Conservation (phyloP, 1,140 invertebrate species). For the Cherax destructor region DNA sequence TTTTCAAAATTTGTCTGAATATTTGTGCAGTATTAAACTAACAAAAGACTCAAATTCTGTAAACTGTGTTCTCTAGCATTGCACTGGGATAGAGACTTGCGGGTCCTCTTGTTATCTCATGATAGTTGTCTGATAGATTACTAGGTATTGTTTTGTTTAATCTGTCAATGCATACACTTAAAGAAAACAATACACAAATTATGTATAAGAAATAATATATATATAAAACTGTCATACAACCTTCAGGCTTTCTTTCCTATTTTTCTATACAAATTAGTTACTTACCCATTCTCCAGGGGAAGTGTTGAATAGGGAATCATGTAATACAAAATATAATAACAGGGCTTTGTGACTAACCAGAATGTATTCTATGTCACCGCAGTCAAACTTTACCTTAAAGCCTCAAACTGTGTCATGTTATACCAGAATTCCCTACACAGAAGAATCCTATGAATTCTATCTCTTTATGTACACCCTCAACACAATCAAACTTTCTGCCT, state of each 20-base stretch:
- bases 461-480: neutral
- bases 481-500: constrained; percentile 6
- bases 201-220: too few species aligned
- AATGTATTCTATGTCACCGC: constrained; percentile 3
- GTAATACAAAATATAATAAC: constrained; percentile 18
- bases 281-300: too few species aligned
- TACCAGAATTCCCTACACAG: neutral
- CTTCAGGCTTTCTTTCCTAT: too few species aligned
- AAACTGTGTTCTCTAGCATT: neutral
- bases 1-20: neutral
- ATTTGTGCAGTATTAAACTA: neutral
- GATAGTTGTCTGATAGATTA: too few species aligned
- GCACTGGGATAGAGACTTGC: neutral
- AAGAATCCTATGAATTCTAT: neutral
- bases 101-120: too few species aligned
- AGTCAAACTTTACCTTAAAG: constrained; percentile 2
- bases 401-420: neutral
- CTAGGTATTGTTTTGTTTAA: too few species aligned
- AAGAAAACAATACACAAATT: too few species aligned
- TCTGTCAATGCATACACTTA: too few species aligned
- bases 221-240: too few species aligned
- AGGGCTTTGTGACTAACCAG: constrained; percentile 10
- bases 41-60: neutral
- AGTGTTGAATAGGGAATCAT: neutral
- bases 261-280: too few species aligned